Evolutionary conservation across 2,888 invertebrate species (phyloP).

Genomic region (Mayetiola destructor): DNA sequence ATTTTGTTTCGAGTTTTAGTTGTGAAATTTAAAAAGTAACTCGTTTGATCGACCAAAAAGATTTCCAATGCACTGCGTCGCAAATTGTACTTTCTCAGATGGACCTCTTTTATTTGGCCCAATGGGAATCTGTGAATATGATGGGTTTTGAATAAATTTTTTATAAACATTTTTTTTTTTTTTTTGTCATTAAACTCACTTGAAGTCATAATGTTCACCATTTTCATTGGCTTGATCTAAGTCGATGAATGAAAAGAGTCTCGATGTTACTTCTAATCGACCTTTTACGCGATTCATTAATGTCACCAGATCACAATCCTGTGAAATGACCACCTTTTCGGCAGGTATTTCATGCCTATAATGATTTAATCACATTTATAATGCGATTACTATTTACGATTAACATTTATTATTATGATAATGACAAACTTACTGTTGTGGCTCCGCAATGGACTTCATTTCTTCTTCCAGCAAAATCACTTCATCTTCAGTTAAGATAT

Average conservation of each 20-base stretch:
- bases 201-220: constrained; percentile 37
- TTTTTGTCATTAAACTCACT: constrained; percentile 23
- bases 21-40: constrained; percentile 49
- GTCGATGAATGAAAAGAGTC: constrained; percentile 44
- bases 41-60: constrained; percentile 48
- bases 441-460: constrained; percentile 32
- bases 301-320: constrained; percentile 47
- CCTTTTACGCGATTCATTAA: constrained; percentile 45
- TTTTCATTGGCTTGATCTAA: constrained; percentile 39
- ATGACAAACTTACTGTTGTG: constrained; percentile 28
- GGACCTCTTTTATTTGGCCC: constrained; percentile 44
- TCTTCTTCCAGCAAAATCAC: constrained; percentile 37
- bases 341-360: constrained; percentile 32
- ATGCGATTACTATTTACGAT: background rate
- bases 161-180: background rate
- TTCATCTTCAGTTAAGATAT: constrained; percentile 35
- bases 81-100: constrained; percentile 47
- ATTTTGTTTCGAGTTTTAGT: constrained; percentile 47
- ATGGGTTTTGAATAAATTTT: background rate
- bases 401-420: too few relatives aligned
- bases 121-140: constrained; percentile 34
- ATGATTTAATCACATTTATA: background rate
- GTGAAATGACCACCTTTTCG: constrained; percentile 43
- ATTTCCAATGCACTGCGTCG: constrained; percentile 48
- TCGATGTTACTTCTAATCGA: constrained; percentile 45